Base-by-base conservation (phyloP, 2,888 invertebrate species). In the Trypoxylon attenuatum region DNA sequence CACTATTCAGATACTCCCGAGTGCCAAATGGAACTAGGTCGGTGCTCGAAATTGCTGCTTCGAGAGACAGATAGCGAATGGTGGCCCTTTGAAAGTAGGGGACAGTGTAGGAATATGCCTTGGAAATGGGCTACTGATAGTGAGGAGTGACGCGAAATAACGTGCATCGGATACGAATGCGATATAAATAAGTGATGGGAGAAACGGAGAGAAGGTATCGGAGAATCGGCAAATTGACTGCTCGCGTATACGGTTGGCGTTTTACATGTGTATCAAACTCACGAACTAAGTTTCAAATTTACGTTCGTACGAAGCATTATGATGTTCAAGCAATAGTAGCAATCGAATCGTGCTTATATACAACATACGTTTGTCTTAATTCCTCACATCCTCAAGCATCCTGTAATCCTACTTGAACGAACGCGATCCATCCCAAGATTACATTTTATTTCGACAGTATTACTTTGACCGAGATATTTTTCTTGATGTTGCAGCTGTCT, bases 1-100 rank as follows among this genome's bases (percentile, higher is more conserved):
- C 27, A 5, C 5, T 27, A 6, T 71, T 58, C 65, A 76, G 82
- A 82, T 83, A 84, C 81, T 84, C 83, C 76, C 77, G 81, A 81
- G 83, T 82, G 84, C 84, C 84, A 84, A 82, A 66, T 69, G 62
- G 67, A 74, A 69, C 33, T 56, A 60, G 50, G 41, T 56, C 66
- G 65, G 62, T 61, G 50, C 41, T 61, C 39, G 45, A 55, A 52
- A 52, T 56, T 29, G n/a, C n/a, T n/a, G 38, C 29, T 56, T 47
- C 51, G 33, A 54, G 49, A 56, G n/a, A 52, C 3, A 33, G 33
- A 33, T 8, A 33, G 33, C 33, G 33, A 13, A 13, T 13, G 33
- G 33, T 10, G 13, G n/a, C 1, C 8, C 13, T 33, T 3, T 10
- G 8, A 4, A n/a, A 13, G 8, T 33, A 33, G 13, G 25, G 15